Evolutionary conservation across 2,888 invertebrate genomes (phyloP).

Genomic region (Ormyrus thymus): DNA sequence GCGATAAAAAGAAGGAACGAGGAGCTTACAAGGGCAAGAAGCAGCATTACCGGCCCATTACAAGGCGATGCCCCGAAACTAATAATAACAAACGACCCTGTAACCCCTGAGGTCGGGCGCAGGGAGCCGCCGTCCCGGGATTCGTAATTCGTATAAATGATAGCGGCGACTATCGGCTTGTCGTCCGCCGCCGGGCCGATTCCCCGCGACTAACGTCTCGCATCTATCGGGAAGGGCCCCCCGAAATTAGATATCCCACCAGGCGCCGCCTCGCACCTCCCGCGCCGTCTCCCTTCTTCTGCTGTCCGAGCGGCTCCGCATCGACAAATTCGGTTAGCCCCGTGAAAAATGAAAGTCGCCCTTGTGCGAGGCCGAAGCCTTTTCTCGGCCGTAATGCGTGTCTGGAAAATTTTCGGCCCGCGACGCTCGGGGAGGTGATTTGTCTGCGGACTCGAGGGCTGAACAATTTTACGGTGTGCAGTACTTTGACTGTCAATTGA

Average conservation of each 20-base stretch:
- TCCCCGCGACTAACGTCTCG: slow-evolving; percentile 59
- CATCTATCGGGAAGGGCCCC: slow-evolving; percentile 71
- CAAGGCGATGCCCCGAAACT: slow-evolving; percentile 62
- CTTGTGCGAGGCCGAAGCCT: too few species aligned
- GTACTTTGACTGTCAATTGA: too few species aligned
- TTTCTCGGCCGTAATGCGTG: too few species aligned
- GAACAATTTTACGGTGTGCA: too few species aligned
- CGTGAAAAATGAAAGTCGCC: slow-evolving; percentile 70
- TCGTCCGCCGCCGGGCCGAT: slow-evolving; percentile 54
- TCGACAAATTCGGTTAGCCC: slow-evolving; percentile 74
- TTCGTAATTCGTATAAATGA: slow-evolving; percentile 75
- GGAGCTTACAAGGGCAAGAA: slow-evolving; percentile 23
- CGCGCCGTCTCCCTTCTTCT: too few species aligned
- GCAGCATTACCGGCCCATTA: slow-evolving; percentile 58
- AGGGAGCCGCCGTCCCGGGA: slow-evolving; percentile 57
- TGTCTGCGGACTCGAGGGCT: too few species aligned
- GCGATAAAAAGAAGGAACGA: slow-evolving; percentile 2
- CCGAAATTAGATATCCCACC: slow-evolving; percentile 73
- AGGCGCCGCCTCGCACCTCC: slow-evolving; percentile 11
- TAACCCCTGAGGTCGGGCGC: slow-evolving; percentile 59
- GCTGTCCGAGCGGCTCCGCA: slow-evolving; percentile 55
- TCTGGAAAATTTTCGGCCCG: too few species aligned
- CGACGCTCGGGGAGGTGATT: too few species aligned
- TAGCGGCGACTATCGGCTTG: slow-evolving; percentile 62
- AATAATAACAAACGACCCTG: slow-evolving; percentile 71